Evolutionary conservation across 2,888 invertebrate species (phyloP).

Genomic region (Pristionchus maxplancki): DNA sequence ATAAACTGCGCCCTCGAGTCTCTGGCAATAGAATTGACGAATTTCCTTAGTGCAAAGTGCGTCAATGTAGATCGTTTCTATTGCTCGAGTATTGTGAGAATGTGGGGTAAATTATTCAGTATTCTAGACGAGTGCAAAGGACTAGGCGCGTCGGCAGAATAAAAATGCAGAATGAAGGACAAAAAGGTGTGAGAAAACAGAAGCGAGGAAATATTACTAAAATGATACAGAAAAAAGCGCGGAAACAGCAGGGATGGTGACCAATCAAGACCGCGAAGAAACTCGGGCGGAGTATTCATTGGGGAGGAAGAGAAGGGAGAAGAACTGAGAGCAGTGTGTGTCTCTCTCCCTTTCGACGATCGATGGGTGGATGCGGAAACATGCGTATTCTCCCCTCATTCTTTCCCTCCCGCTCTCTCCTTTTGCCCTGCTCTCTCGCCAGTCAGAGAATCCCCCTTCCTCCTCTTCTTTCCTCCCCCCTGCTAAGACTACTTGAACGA

Average conservation of each 20-base stretch:
- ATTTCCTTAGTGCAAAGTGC: no score
- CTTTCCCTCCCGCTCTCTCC: background rate
- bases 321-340: background rate
- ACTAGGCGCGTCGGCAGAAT: no score
- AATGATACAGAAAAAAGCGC: no score
- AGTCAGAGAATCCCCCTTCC: background rate
- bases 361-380: background rate
- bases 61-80: no score
- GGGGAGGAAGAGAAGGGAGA: background rate
- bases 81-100: no score
- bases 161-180: no score
- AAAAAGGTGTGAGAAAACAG: no score
- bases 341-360: background rate
- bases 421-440: background rate
- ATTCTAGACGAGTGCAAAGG: no score
- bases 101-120: no score
- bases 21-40: no score
- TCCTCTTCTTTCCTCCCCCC: background rate
- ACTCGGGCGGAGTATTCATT: background rate
- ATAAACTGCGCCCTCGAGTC: no score
- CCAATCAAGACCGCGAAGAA: background rate
- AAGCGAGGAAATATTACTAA: no score
- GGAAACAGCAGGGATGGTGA: background rate
- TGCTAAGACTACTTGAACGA: constrained; percentile 23
- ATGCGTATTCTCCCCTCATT: background rate